Conservation (phyloP, 2,888 invertebrate species). For the Drosophila pseudotakahashii region DNA sequence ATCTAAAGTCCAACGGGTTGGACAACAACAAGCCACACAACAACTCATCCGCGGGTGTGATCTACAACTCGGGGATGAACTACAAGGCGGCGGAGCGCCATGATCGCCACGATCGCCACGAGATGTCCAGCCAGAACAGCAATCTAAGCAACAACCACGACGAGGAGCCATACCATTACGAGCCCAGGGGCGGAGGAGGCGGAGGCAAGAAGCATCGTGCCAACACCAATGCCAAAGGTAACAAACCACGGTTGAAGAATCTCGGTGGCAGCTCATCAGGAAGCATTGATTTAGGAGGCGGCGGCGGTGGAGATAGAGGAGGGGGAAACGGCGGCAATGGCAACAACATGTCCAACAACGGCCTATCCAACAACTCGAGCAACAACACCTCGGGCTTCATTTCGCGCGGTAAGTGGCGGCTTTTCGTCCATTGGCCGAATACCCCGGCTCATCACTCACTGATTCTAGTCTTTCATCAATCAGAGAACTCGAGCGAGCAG, state of each 20-base stretch:
- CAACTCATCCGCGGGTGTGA: conserved; percentile 49
- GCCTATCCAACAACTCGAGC: conserved; percentile 70
- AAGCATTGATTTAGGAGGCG: conserved; percentile 83
- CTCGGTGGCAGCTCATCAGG: conserved; percentile 80
- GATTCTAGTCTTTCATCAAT: conserved; percentile 81
- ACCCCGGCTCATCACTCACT: conserved; percentile 54
- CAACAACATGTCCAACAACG: conserved; percentile 80
- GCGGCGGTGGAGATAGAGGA: conserved; percentile 1
- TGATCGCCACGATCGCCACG: conserved; percentile 71
- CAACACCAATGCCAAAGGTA: conserved; percentile 83
- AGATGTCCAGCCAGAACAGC: conserved; percentile 74
- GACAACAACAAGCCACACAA: conserved; percentile 56
- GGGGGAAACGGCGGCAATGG: conserved; percentile 51
- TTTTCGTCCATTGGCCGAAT: conserved; percentile 14
- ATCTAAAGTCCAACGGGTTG: conserved; percentile 67
- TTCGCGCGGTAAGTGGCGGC: conserved; percentile 85
- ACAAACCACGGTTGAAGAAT: conserved; percentile 84
- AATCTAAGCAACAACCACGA: conserved; percentile 81
- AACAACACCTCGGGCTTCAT: conserved; percentile 86
- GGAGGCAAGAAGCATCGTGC: conserved; percentile 83
- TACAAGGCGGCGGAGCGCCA: conserved; percentile 73
- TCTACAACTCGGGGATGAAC: conserved; percentile 82
- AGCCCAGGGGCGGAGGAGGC: conserved; percentile 49
- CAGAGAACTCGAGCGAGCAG: conserved; percentile 91
- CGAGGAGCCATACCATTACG: conserved; percentile 81